Evolutionary conservation across 2,888 invertebrate genomes (phyloP).

Genomic region (Hylaea fasciaria): DNA sequence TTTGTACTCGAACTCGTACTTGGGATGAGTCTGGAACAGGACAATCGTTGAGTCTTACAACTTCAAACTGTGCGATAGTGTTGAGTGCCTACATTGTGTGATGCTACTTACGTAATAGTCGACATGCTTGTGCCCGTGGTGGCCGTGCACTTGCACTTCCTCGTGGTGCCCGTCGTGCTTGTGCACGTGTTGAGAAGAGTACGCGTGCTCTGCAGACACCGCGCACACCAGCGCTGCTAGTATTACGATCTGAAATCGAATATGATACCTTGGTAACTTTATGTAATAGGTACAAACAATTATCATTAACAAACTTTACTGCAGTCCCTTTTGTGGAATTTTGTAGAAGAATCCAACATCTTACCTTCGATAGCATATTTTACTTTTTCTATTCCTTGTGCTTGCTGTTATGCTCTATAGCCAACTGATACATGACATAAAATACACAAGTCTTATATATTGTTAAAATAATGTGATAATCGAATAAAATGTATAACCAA

Average conservation of each 20-base stretch:
- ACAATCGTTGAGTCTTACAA: too few species aligned
- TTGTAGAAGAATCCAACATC: too few species aligned
- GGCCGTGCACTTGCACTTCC: slow-evolving; percentile 17
- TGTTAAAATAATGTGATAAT: slow-evolving; percentile 24
- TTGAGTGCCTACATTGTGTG: neutral
- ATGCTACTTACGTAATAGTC: slow-evolving; percentile 26
- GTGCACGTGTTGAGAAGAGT: slow-evolving; percentile 52
- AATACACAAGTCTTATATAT: slow-evolving; percentile 47
- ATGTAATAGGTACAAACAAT: neutral
- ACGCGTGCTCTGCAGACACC: slow-evolving; percentile 44
- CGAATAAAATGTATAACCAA: slow-evolving; percentile 41
- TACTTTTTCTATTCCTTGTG: slow-evolving; percentile 8
- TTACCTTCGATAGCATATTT: slow-evolving; percentile 47
- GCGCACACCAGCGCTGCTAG: slow-evolving; percentile 38
- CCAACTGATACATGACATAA: slow-evolving; percentile 46
- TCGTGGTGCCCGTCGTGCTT: slow-evolving; percentile 50
- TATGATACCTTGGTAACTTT: neutral
- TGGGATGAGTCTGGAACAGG: slow-evolving; percentile 58
- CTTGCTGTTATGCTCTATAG: slow-evolving; percentile 33
- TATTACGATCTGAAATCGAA: slow-evolving; percentile 32
- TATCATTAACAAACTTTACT: too few species aligned
- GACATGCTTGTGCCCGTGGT: slow-evolving; percentile 21
- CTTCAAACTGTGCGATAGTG: neutral
- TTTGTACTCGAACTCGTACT: slow-evolving; percentile 76
- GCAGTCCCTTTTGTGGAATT: too few species aligned